phyloP scores from a whole-genome alignment of 1,140 invertebrate genomes.

The Ips nitidus region DNA sequence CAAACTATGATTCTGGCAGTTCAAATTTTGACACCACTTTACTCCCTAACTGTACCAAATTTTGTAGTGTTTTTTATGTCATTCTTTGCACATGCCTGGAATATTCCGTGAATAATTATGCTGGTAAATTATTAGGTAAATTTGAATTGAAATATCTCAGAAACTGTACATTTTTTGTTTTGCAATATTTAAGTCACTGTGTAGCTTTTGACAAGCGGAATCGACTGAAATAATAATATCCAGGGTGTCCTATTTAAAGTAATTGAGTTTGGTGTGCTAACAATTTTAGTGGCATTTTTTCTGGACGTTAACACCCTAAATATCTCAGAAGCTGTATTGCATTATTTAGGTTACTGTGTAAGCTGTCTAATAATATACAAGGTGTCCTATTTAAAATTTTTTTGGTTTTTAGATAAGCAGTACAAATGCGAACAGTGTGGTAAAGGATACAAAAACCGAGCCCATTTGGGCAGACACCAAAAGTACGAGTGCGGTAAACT shows the following conservation, averaged over 20 bases:
- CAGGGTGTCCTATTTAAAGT: not conserved
- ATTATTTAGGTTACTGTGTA: not conserved
- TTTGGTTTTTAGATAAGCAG: conserved; percentile 4
- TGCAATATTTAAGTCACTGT: too few relatives aligned
- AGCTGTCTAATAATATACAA: not conserved
- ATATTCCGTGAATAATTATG: too few relatives aligned
- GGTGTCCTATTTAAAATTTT: not conserved
- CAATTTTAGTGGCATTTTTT: not conserved
- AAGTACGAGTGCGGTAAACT: conserved; percentile 69
- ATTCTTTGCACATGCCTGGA: too few relatives aligned
- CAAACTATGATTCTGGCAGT: too few relatives aligned
- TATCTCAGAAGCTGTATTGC: not conserved
- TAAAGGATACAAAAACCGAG: conserved; percentile 22
- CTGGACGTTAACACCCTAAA: not conserved
- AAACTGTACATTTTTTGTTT: too few relatives aligned
- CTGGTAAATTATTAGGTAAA: too few relatives aligned
- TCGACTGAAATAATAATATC: too few relatives aligned
- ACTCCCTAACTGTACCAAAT: too few relatives aligned
- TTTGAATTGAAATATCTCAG: too few relatives aligned
- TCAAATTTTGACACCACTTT: too few relatives aligned
- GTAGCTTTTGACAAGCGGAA: too few relatives aligned
- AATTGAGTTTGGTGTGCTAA: not conserved
- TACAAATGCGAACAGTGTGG: conserved; percentile 16
- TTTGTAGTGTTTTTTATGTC: too few relatives aligned
- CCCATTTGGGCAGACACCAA: conserved; percentile 60